Base-by-base conservation (phyloP, 2,888 invertebrate species). In the Zaprionus bogoriensis region DNA sequence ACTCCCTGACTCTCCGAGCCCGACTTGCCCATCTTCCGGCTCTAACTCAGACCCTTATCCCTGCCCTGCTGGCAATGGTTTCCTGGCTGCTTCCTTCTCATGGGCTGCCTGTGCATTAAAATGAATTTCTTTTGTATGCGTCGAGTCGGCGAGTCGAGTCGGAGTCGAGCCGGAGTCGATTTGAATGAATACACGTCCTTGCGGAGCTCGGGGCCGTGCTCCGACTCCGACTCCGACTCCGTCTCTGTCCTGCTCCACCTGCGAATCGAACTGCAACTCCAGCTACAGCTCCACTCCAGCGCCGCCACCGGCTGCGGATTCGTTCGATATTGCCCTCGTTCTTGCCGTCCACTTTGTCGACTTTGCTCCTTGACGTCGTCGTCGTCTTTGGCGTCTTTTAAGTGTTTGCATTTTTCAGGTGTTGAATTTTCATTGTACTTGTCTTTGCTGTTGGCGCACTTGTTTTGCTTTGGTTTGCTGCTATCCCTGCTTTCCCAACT, bases 371-470 rank as follows among this genome's bases (percentile, higher is more conserved):
- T 69, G 65, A 59, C 62, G 74, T 45, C 47, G 59, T n/a, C 41
- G 54, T 50, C 39, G 59, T n/a, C n/a, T n/a, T 48, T 58, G 44
- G 20, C 78, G 77, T 71, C 82, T 68, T 77, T 82, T 84, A 82
- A 82, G 82, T 87, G 82, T 84, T 82, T 82, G 87, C 82, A 78
- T 81, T 76, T 69, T 81, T 77, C 76, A 82, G 82, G 82, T 82
- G 82, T 82, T 82, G 82, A 87, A 84, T 87, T 83, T 81, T 87
- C 82, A 83, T 83, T 83, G 82, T 86, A 67, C 81, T 84, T 80
- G 74, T 80, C 65, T 81, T 80, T 72, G 64, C 74, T 61, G 71
- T 81, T 80, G 71, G 81, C 67, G 77, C 67, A 67, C 63, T 77
- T 77, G 77, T 83, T 83, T 78, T 78, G 62, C 77, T 67, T 67